phyloP scores from a whole-genome alignment of 2,888 invertebrate species.

The Choristoneura rosaceana region DNA sequence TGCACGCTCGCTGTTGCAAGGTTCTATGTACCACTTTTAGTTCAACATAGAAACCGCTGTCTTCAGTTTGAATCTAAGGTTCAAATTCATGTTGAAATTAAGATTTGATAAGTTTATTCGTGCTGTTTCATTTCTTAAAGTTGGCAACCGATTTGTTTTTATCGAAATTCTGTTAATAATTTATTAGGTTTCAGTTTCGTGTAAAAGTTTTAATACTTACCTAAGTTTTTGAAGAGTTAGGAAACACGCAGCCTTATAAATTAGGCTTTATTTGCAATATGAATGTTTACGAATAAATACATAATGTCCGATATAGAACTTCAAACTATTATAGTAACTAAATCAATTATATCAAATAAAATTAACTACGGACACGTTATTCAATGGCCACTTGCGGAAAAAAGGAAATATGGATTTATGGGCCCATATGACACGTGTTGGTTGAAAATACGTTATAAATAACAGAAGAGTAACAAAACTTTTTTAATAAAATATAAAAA shows the following conservation, averaged over 20 bases:
- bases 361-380: too few species aligned
- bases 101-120: background rate
- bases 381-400: too few species aligned
- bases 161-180: slow-evolving; percentile 50
- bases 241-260: background rate
- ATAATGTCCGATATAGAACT: too few species aligned
- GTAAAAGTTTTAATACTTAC: background rate
- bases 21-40: background rate
- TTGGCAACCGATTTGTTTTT: slow-evolving; percentile 42
- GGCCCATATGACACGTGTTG: too few species aligned
- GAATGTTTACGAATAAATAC: too few species aligned
- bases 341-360: too few species aligned
- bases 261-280: background rate
- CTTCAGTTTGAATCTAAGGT: background rate
- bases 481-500: too few species aligned
- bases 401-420: too few species aligned
- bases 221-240: background rate
- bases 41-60: background rate
- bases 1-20: slow-evolving; percentile 37
- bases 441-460: too few species aligned
- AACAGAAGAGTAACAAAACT: too few species aligned
- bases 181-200: slow-evolving; percentile 4
- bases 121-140: slow-evolving; percentile 39
- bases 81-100: background rate
- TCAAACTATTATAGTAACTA: too few species aligned